Evolutionary conservation across 2,797 vertebrate species (phyloP).

Genomic region (Lagodon rhomboides): DNA sequence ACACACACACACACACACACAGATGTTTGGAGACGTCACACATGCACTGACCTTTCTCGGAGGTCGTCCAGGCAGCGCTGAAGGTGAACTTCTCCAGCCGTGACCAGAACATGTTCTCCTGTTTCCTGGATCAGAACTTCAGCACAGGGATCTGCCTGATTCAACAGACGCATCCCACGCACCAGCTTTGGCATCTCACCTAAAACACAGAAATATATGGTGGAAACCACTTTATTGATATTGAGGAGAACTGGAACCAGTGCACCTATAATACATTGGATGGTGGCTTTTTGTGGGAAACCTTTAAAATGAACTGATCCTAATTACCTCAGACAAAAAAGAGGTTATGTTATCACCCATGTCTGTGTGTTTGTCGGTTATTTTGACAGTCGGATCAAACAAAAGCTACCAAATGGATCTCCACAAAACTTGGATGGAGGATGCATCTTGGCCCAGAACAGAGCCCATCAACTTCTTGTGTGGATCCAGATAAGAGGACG

Average conservation of each 20-base stretch:
- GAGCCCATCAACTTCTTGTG: too few relatives aligned
- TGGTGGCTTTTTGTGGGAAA: background rate
- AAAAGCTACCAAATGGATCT: too few relatives aligned
- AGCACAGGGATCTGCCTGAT: slow-evolving; percentile 97
- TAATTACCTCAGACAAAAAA: background rate
- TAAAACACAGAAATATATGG: slow-evolving; percentile 67
- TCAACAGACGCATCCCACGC: slow-evolving; percentile 95
- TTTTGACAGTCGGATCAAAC: too few relatives aligned
- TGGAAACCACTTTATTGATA: background rate
- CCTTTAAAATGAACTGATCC: background rate
- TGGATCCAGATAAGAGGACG: too few relatives aligned
- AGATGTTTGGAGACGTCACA: background rate
- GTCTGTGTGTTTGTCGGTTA: too few relatives aligned
- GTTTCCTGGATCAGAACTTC: slow-evolving; percentile 97
- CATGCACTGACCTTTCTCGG: slow-evolving; percentile 88
- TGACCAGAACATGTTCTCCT: slow-evolving; percentile 96
- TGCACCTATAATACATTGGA: background rate
- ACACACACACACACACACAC: background rate
- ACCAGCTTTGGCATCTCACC: slow-evolving; percentile 97
- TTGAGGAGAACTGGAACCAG: too few relatives aligned
- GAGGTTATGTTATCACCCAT: too few relatives aligned
- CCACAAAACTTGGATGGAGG: too few relatives aligned
- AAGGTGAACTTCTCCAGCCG: slow-evolving; percentile 97
- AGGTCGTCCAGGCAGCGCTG: slow-evolving; percentile 98
- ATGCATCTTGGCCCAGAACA: too few relatives aligned